These are phyloP conservation scores for Tyrannus savana DNA, from an alignment of 2,113 vertebrate species.

Conservation along the genomic window DNA sequence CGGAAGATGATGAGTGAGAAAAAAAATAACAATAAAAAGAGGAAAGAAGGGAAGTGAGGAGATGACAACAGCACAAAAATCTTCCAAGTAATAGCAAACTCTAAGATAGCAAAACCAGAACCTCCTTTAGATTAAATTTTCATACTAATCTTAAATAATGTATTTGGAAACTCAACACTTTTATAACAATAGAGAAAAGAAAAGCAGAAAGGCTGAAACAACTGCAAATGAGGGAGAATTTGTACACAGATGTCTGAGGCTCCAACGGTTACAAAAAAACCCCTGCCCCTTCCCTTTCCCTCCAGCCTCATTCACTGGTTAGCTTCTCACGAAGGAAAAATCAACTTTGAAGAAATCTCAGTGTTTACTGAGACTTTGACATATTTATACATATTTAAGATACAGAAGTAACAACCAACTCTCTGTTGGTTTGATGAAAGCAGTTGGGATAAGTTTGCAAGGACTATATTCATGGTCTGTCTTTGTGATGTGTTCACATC, in stretches of 20 bases:
- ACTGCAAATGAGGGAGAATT: conserved; percentile 46
- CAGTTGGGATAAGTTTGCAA: conserved; percentile 40
- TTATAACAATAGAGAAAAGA: conserved; percentile 55
- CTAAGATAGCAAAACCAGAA: conserved; percentile 52
- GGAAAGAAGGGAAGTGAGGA: background rate
- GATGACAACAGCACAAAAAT: conserved; percentile 47
- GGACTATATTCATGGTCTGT: background rate
- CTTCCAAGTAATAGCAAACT: conserved; percentile 53
- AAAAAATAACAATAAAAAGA: conserved; percentile 48
- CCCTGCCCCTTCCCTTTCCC: background rate
- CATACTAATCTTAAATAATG: conserved; percentile 74
- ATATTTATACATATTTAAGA: conserved; percentile 62
- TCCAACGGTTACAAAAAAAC: background rate
- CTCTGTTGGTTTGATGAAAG: conserved; percentile 52
- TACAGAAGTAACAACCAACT: conserved; percentile 42
- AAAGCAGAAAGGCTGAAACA: conserved; percentile 36
- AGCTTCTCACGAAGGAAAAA: conserved; percentile 58
- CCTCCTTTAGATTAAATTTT: conserved; percentile 71
- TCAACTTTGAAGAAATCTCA: conserved; percentile 6
- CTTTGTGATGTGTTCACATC: background rate
- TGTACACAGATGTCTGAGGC: background rate
- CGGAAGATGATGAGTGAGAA: conserved; percentile 43
- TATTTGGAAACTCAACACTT: conserved; percentile 63
- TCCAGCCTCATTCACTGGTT: background rate
- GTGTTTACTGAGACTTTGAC: conserved; percentile 56